These are phyloP conservation scores for Scatophagus argus DNA, from an alignment of 2,113 vertebrate species.

Conservation along the genomic window DNA sequence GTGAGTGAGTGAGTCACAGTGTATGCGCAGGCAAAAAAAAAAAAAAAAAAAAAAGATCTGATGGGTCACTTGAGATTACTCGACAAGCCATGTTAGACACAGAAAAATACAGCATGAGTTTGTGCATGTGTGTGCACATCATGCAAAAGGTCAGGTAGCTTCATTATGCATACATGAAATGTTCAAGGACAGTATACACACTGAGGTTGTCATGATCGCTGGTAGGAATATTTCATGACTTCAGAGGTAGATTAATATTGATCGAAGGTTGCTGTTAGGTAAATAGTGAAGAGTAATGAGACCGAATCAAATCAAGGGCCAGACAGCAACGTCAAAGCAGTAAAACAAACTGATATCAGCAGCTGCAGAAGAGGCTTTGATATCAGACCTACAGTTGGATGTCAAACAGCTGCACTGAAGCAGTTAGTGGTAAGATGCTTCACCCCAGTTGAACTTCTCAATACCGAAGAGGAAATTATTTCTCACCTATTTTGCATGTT, in stretches of 20 bases:
- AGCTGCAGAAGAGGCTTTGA: neutral
- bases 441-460: conserved; percentile 14
- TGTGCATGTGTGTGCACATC: neutral
- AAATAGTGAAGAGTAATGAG: neutral
- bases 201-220: conserved; percentile 3
- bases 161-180: conserved; percentile 10
- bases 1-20: no score
- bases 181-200: neutral
- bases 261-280: neutral
- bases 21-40: no score
- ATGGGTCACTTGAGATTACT: conserved; percentile 27
- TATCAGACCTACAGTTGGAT: neutral
- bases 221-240: neutral
- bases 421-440: neutral
- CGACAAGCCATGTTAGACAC: neutral
- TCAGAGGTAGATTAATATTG: neutral
- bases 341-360: neutral
- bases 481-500: neutral
- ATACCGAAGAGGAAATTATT: conserved; percentile 8
- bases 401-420: neutral
- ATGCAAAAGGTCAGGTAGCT: conserved; percentile 31
- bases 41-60: neutral
- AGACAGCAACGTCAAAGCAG: neutral
- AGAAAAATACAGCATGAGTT: neutral
- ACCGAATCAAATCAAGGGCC: neutral